phyloP scores from a whole-genome alignment of 1,140 invertebrate species.

The Neodiprion lecontei region DNA sequence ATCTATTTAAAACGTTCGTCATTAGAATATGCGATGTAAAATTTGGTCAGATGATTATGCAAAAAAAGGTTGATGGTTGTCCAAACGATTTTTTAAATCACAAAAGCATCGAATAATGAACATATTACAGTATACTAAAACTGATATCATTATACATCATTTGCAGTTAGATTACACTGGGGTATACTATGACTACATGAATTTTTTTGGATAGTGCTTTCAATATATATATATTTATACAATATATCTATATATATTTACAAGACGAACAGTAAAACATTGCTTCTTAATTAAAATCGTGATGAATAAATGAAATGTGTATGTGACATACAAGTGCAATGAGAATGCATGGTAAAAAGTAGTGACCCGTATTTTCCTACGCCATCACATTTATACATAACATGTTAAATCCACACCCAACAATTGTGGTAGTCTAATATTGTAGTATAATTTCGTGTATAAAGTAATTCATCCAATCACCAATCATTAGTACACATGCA shows the following conservation, averaged over 20 bases:
- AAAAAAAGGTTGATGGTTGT: too few species aligned
- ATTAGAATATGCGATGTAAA: slow-evolving; percentile 25
- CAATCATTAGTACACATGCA: background rate
- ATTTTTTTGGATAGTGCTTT: background rate
- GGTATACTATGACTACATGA: background rate
- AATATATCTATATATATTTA: background rate
- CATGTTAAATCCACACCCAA: background rate
- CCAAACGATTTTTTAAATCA: too few species aligned
- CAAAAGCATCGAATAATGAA: background rate
- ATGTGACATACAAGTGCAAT: slow-evolving; percentile 1
- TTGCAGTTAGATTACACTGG: background rate
- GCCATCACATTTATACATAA: background rate
- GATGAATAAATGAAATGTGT: background rate
- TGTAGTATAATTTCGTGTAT: background rate
- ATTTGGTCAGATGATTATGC: background rate
- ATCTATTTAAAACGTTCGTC: slow-evolving; percentile 60
- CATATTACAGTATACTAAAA: background rate
- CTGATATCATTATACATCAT: background rate
- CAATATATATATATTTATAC: too few species aligned
- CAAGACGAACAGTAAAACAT: background rate
- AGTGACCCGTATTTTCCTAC: background rate
- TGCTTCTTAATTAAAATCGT: background rate
- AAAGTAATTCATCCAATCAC: background rate
- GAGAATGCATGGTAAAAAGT: background rate
- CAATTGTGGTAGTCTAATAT: background rate